A percentile compares a stretch with the other conserved stretches of the same genome.
These are phyloP conservation scores for Meandrusa payeni DNA, from an alignment of 2,888 invertebrate species.

Conservation along the genomic window DNA sequence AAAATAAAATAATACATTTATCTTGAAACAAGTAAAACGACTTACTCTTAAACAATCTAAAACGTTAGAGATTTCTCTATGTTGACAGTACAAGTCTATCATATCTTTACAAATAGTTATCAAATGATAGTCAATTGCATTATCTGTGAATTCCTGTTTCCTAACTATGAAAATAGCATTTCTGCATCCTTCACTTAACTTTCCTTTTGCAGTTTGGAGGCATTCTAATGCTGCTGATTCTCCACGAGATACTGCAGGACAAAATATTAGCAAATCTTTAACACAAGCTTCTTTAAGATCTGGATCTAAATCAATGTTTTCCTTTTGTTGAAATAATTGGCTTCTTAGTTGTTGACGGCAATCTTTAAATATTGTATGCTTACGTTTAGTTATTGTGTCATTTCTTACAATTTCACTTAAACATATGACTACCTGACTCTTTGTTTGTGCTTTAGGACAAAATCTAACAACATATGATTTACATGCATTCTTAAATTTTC, in stretches of 20 bases:
- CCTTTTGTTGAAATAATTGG: slow-evolving; percentile 95
- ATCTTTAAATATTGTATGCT: slow-evolving; percentile 91
- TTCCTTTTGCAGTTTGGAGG: slow-evolving; percentile 83
- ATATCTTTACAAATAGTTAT: slow-evolving; percentile 91
- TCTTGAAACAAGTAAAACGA: no score
- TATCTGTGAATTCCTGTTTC: slow-evolving; percentile 92
- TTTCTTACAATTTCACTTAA: slow-evolving; percentile 95
- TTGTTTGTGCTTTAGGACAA: slow-evolving; percentile 86
- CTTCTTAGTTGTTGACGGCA: slow-evolving; percentile 95
- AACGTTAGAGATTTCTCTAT: slow-evolving; percentile 84
- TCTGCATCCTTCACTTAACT: slow-evolving; percentile 86
- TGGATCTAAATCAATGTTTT: slow-evolving; percentile 93
- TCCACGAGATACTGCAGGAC: slow-evolving; percentile 84
- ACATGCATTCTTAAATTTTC: slow-evolving; percentile 97
- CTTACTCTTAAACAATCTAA: slow-evolving; percentile 89
- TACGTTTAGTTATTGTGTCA: slow-evolving; percentile 88
- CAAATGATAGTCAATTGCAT: slow-evolving; percentile 92
- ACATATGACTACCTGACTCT: slow-evolving; percentile 90
- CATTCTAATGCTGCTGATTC: slow-evolving; percentile 90
- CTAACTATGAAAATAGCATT: slow-evolving; percentile 91
- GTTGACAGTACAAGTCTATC: slow-evolving; percentile 91
- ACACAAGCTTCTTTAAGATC: slow-evolving; percentile 91
- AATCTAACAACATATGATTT: slow-evolving; percentile 87
- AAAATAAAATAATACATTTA: no score
- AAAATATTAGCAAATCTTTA: slow-evolving; percentile 87